Conservation (phyloP, 2,888 invertebrate species). For the Caenorhabditis sp. region DNA sequence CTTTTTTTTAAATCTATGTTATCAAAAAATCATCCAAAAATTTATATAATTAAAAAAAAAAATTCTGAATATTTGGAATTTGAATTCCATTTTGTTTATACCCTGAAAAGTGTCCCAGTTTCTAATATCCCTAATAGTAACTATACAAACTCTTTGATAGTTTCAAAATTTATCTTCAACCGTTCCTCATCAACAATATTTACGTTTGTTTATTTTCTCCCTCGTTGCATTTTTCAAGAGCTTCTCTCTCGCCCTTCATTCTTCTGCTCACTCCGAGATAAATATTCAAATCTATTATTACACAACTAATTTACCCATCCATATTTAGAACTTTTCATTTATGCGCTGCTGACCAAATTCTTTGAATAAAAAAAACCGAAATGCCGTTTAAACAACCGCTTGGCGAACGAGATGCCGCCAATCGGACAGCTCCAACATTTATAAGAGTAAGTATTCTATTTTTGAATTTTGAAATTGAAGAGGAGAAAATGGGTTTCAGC, state of each 20-base stretch:
- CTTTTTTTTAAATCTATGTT: too few species aligned
- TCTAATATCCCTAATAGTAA: not conserved
- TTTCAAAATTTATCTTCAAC: not conserved
- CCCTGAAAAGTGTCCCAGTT: too few species aligned
- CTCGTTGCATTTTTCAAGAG: not conserved
- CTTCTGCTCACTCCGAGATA: not conserved
- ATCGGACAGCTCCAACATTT: slow-evolving; percentile 65
- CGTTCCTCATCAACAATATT: not conserved
- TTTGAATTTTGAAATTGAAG: not conserved
- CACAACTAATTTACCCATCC: too few species aligned
- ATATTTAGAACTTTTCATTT: not conserved
- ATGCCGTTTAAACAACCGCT: slow-evolving; percentile 70
- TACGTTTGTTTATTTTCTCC: slow-evolving; percentile 3
- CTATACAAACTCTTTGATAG: not conserved
- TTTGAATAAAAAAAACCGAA: too few species aligned
- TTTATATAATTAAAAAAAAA: too few species aligned
- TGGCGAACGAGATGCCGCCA: slow-evolving; percentile 65
- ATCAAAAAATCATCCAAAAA: too few species aligned
- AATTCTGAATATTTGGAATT: too few species aligned
- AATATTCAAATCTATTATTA: not conserved
- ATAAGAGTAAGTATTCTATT: slow-evolving; percentile 52
- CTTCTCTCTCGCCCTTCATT: not conserved
- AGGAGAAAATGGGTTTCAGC: too few species aligned
- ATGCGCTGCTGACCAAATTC: not conserved
- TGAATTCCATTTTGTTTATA: too few species aligned